These are phyloP conservation scores for Oreochromis grahami DNA, from an alignment of 2,797 vertebrate genomes.

Conservation along the genomic window DNA sequence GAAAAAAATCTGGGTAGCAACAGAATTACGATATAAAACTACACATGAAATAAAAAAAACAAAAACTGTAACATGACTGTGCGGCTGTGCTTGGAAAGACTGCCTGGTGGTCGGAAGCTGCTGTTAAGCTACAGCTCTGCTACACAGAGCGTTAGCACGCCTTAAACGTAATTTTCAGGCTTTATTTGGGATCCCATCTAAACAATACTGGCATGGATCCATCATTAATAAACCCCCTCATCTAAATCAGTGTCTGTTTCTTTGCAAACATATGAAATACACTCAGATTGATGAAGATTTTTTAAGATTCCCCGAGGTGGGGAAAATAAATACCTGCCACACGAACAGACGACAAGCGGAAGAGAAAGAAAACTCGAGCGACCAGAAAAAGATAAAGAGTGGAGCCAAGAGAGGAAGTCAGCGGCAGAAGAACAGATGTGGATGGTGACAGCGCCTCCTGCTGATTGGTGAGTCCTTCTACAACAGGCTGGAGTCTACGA, in stretches of 20 bases:
- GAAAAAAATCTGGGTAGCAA: not conserved
- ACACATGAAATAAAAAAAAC: too few relatives aligned
- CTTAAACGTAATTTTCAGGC: not conserved
- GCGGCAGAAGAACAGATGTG: not conserved
- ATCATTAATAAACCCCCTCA: not conserved
- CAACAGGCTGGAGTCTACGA: not conserved
- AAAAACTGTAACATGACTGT: too few relatives aligned
- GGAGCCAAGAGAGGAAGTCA: not conserved
- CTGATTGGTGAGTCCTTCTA: not conserved
- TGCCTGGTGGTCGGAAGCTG: not conserved
- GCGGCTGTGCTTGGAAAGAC: not conserved
- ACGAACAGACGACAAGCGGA: conserved; percentile 72
- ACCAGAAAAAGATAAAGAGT: conserved; percentile 34
- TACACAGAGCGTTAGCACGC: not conserved
- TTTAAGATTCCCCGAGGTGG: accelerated
- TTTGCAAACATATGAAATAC: accelerated
- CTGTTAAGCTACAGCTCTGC: not conserved
- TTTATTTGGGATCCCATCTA: not conserved
- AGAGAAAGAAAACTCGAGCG: conserved; percentile 49
- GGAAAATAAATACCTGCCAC: conserved; percentile 53
- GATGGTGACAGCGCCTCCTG: conserved; percentile 5
- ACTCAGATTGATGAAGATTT: conserved; percentile 68
- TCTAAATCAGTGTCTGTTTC: accelerated
- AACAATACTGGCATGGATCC: not conserved
- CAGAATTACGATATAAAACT: not conserved